Base-by-base conservation (phyloP, 2,113 vertebrate species). In the Pteruthius melanotis region DNA sequence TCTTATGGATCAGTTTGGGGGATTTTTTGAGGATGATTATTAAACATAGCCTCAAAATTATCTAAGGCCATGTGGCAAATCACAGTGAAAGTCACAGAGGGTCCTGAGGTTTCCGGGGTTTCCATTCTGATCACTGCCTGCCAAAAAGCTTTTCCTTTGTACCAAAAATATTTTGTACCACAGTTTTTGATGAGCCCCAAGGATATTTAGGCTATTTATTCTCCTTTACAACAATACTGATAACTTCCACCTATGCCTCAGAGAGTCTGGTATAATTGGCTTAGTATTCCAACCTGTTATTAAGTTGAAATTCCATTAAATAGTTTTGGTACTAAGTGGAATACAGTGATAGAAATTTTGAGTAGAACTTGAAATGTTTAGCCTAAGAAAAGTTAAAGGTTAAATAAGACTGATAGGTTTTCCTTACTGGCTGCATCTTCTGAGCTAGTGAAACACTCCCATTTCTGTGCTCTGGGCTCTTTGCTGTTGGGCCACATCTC, bases 381-480 rank as follows among this genome's bases (percentile, higher is more conserved):
- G 9, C 8, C 15, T 33, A 33, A 42, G 18, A 9, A 31, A 86
- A 60, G 9, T 21, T 42, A n/a, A 53, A 82, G 10, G 15, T 56
- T 47, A 65, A 66, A 24, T 45, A 70, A 87, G 1, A 28, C 40
- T 50, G 13, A 26, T 63, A 53, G 4, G 23, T 60, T 80, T 80
- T 60, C 28, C 33, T 81, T 39, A 50, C 13, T 37, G 17, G 3
- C 45, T 3, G 0, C 10, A 26, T 44, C 28, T 87, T 90, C 69
- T 61, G 80, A 63, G 76, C 0, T 1, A 52, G 47, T 22, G 53
- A 57, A 57, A 42, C 78, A 9, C 3, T 71, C 0, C 0, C 10
- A 6, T 53, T 72, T 20, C 44, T 65, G 17, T 86, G 31, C 30
- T 77, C 33, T 86, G 76, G 24, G 24, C 17, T 35, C 12, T 26